Base-by-base conservation (phyloP, 2,888 invertebrate genomes). In the Scrobipalpa atriplicella region DNA sequence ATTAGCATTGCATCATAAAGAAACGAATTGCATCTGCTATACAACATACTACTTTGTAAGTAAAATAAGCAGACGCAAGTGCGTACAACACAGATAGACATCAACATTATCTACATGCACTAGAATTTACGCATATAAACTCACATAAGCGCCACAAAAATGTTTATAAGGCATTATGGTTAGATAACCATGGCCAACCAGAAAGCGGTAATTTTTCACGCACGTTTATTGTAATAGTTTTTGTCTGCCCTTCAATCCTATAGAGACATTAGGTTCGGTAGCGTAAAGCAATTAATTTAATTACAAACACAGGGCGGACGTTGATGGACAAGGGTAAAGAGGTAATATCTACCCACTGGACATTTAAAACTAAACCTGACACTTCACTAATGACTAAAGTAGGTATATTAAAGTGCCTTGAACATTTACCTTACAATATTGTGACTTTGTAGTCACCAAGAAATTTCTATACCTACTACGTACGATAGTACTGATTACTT, bases 271-370 rank as follows among this genome's bases (percentile, higher is more conserved):
- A 47, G n/a, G 1, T 47, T 1, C 43, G 13, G 47, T 47, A 16
- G 47, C n/a, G 47, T 47, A 16, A 2, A 47, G 47, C n/a, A 47
- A 47, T 47, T 47, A 47, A 47, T 47, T 47, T 47, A 16, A 47
- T 47, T 47, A 43, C 3, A 47, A 67, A 65, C 65, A 67, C 65
- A 65, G 65, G 65, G 65, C 67, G 36, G 56, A 47, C 47, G 16
- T 16, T 47, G 43, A 43, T 47, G 47, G 47, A 47, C n/a, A 16
- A 47, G 47, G 47, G 47, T 47, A 47, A 47, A 47, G 47, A 47
- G 47, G 47, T 47, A n/a, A n/a, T 47, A 47, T 11, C 47, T n/a
- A 47, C n/a, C 6, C n/a, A 47, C 47, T 16, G 16, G 47, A n/a
- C 47, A 47, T 47, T n/a, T n/a, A n/a, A 43, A 13, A 13, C 11